Percentiles rank a stretch among this genome's conserved stretches.
These are phyloP conservation scores for Drosophila anceps DNA, from an alignment of 2,888 invertebrate species.

Conservation along the genomic window DNA sequence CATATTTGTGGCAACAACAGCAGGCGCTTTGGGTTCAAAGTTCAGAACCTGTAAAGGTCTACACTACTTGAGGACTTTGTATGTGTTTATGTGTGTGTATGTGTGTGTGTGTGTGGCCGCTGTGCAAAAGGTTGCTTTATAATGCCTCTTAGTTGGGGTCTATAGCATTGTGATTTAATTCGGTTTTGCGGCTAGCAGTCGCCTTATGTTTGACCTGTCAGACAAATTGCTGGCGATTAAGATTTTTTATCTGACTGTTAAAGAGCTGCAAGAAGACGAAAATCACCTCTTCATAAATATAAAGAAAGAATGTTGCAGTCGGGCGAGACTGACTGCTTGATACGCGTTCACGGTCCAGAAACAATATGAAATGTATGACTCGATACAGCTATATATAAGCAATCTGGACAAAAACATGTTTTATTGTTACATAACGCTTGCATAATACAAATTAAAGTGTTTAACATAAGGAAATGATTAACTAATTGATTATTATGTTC, in stretches of 20 bases:
- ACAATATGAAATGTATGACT: no score
- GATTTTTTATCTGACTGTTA: constrained; percentile 67
- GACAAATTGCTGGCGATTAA: constrained; percentile 76
- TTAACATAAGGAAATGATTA: no score
- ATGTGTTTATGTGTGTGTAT: constrained; percentile 10
- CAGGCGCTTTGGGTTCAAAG: constrained; percentile 30
- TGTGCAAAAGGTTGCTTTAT: constrained; percentile 56
- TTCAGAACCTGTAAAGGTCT: constrained; percentile 28
- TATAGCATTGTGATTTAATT: constrained; percentile 29
- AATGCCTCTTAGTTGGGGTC: constrained; percentile 16
- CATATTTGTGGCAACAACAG: constrained; percentile 36
- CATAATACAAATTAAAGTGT: no score
- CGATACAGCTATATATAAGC: no score
- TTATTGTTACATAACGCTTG: no score
- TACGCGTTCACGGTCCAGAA: no score
- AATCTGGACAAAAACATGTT: no score
- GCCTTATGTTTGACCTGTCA: constrained; percentile 26
- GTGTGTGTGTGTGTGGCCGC: constrained; percentile 16
- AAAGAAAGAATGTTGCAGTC: no score
- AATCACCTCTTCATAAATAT: neutral
- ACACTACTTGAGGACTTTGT: constrained; percentile 14
- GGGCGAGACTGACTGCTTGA: no score
- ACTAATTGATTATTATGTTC: no score
- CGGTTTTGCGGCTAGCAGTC: constrained; percentile 5
- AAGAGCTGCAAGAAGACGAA: constrained; percentile 30